Evolutionary conservation across 2,797 vertebrate genomes (phyloP).

Genomic region (Rhincodon typus): DNA sequence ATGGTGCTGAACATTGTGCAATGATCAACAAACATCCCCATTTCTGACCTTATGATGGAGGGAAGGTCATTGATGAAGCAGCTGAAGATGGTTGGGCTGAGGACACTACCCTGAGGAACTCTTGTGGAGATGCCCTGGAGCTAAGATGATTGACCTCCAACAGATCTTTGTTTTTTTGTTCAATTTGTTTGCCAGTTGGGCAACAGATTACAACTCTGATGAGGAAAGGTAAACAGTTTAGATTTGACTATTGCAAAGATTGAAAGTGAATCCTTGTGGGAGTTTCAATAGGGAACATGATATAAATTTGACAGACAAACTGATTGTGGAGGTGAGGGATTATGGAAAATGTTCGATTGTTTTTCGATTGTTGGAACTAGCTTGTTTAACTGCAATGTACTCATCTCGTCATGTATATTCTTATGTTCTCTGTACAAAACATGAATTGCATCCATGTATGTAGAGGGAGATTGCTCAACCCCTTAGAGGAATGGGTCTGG

Average conservation of each 20-base stretch:
- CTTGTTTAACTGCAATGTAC: background rate
- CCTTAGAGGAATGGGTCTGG: background rate
- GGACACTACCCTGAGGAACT: too few species aligned
- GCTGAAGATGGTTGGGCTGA: too few species aligned
- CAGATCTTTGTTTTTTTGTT: background rate
- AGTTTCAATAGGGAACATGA: background rate
- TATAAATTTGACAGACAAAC: background rate
- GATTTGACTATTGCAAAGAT: background rate
- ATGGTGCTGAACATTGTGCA: too few species aligned
- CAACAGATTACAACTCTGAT: background rate
- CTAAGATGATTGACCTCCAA: too few species aligned
- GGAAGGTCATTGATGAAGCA: too few species aligned
- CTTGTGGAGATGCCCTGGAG: too few species aligned
- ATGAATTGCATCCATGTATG: background rate
- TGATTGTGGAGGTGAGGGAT: background rate
- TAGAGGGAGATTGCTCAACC: background rate
- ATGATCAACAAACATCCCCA: too few species aligned
- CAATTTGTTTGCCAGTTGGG: background rate
- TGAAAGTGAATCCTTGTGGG: background rate
- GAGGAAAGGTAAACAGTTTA: background rate
- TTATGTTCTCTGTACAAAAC: background rate
- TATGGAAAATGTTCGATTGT: background rate
- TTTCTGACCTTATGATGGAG: too few species aligned
- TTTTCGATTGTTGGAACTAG: background rate
- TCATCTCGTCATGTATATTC: background rate